Base-by-base conservation (phyloP, 1,140 invertebrate genomes). In the Drosophila ironensis region DNA sequence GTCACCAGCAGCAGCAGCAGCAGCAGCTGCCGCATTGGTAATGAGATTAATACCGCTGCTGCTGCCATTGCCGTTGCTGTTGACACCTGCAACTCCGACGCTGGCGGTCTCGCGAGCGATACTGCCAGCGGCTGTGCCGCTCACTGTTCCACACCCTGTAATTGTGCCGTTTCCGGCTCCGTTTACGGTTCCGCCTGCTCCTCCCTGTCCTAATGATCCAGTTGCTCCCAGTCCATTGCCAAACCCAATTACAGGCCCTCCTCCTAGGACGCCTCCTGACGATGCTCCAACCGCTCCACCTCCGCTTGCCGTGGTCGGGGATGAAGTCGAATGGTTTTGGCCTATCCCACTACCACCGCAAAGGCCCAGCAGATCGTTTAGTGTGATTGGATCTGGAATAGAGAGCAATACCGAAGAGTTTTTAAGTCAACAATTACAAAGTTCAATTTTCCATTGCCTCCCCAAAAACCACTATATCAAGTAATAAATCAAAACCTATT, bases 301-400 rank as follows among this genome's bases (percentile, higher is more conserved):
- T n/a, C 24, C 51, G 7, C 12, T 27, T 4, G 17, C 51, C 12
- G 14, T 20, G 1, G 12, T 4, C 9, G 37, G n/a, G n/a, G n/a
- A n/a, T n/a, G n/a, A 35, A 8, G 52, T 44, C 20, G 52, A 57
- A n/a, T 37, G 14, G 11, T 3, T 57, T 16, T 56, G 56, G 37
- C 51, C 51, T 16, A 19, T 25, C 3, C 45, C 44, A 16, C 25
- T 30, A 27, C 57, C 52, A 52, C 80, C 78, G 59, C 81, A 87
- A 46, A 88, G 69, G 42, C 81, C 87, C 66, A 88, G 87, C 51
- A 88, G 87, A 84, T 88, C 87, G 57, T 77, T 87, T 48, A 88
- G 50, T 53, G 77, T 86, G 68, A 88, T 82, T 70, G 86, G 87
- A 80, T 88, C 87, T 88, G 59, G 20, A 6, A 4, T 4, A 28